These are phyloP conservation scores for Chrysochloris asiatica DNA, from an alignment of 2,113 vertebrate species.

Conservation along the genomic window DNA sequence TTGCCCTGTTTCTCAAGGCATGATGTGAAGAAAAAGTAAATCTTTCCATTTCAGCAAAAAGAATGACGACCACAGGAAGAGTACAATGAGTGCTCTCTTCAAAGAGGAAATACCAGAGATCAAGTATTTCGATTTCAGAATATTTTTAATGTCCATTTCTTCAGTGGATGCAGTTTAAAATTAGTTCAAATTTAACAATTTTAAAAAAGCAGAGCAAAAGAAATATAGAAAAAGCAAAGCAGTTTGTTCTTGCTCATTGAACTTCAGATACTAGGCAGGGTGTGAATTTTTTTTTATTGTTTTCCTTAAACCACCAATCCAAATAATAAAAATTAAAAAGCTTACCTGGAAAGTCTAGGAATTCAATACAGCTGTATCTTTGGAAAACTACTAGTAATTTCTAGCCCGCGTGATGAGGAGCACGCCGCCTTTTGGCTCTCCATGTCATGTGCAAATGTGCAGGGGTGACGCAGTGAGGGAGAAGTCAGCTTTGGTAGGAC, in stretches of 20 bases:
- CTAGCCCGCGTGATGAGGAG: neutral
- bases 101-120: neutral
- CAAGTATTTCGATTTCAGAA: neutral
- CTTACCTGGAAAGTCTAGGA: conserved; percentile 8
- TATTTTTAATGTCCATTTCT: conserved; percentile 63
- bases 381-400: conserved; percentile 35
- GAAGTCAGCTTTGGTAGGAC: neutral
- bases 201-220: conserved; percentile 24
- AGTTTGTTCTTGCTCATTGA: neutral
- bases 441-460: conserved; percentile 49
- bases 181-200: conserved; percentile 48
- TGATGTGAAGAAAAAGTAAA: neutral
- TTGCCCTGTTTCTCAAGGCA: conserved; percentile 11
- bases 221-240: neutral
- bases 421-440: conserved; percentile 42
- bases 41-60: conserved; percentile 16
- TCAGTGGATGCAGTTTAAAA: conserved; percentile 52
- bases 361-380: conserved; percentile 32
- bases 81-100: neutral
- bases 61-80: too few species aligned
- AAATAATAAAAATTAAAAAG: neutral
- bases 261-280: neutral
- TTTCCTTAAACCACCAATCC: neutral
- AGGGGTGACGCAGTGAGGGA: neutral
- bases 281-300: neutral